These are phyloP conservation scores for Phenganax stokvisi DNA, from an alignment of 92 coral and sea anemone species.

Conservation along the genomic window DNA sequence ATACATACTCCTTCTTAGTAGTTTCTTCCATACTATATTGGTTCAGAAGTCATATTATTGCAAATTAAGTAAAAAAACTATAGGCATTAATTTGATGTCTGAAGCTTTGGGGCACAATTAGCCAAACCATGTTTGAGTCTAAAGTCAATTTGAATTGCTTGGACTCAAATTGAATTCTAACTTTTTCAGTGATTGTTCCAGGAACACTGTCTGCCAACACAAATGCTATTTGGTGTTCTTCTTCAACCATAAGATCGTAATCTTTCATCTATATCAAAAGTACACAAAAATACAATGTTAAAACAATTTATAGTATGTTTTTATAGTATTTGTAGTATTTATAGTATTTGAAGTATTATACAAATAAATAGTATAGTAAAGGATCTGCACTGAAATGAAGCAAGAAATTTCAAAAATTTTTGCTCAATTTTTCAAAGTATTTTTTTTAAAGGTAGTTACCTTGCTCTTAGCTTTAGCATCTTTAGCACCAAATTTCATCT, in stretches of 20 bases:
- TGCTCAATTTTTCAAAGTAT: too few species aligned
- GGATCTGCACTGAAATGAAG: background rate
- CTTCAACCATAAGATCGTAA: conserved; percentile 81
- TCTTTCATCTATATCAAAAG: conserved; percentile 58
- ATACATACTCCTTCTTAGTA: background rate
- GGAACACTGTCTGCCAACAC: conserved; percentile 96
- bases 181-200: conserved; percentile 70
- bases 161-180: conserved; percentile 10
- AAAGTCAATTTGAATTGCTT: too few species aligned
- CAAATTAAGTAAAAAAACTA: background rate
- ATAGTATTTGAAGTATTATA: too few species aligned
- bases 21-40: background rate
- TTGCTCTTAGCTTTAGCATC: conserved; percentile 92
- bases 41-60: background rate
- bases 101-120: too few species aligned
- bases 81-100: background rate
- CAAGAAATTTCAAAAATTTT: background rate
- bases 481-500: conserved; percentile 96
- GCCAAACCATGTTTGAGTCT: too few species aligned
- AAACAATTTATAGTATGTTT: background rate
- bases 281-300: background rate
- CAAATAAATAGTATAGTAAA: too few species aligned
- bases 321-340: too few species aligned
- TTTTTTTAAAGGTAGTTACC: conserved; percentile 33
- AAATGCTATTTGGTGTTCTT: conserved; percentile 94